These are phyloP conservation scores for Tachyglossus aculeatus DNA, from an alignment of 2,797 vertebrate genomes.

Conservation along the genomic window DNA sequence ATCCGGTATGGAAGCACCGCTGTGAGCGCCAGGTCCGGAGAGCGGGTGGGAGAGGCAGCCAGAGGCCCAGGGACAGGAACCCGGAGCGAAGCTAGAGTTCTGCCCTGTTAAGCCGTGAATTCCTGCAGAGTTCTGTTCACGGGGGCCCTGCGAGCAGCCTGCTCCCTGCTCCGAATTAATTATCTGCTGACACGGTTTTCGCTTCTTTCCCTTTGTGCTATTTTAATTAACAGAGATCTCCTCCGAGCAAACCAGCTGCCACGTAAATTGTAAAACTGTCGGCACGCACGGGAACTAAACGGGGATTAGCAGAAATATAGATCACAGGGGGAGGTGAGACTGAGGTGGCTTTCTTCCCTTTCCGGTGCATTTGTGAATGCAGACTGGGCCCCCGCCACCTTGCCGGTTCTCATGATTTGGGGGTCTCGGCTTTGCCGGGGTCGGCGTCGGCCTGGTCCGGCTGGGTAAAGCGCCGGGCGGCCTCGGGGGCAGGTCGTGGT, in stretches of 20 bases:
- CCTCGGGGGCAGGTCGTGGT: too few relatives aligned
- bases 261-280: conserved; percentile 75
- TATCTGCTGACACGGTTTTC: conserved; percentile 70
- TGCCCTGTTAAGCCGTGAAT: conserved; percentile 48
- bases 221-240: conserved; percentile 81
- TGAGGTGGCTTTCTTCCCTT: background rate
- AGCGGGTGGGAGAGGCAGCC: background rate
- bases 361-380: conserved; percentile 44
- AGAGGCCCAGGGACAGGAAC: background rate
- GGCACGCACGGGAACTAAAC: conserved; percentile 72
- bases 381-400: too few relatives aligned
- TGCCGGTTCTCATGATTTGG: too few relatives aligned
- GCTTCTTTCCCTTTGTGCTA: conserved; percentile 72
- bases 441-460: too few relatives aligned
- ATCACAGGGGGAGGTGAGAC: conserved; percentile 54
- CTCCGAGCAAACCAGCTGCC: conserved; percentile 78
- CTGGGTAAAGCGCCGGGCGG: too few relatives aligned
- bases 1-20: background rate
- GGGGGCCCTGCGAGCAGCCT: conserved; percentile 44
- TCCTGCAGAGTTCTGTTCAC: conserved; percentile 67
- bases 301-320: conserved; percentile 48
- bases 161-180: conserved; percentile 73
- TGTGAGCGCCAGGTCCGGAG: background rate
- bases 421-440: too few relatives aligned
- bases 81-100: conserved; percentile 6